Conservation (phyloP, 2,888 invertebrate species). For the Criorhina ranunculi region DNA sequence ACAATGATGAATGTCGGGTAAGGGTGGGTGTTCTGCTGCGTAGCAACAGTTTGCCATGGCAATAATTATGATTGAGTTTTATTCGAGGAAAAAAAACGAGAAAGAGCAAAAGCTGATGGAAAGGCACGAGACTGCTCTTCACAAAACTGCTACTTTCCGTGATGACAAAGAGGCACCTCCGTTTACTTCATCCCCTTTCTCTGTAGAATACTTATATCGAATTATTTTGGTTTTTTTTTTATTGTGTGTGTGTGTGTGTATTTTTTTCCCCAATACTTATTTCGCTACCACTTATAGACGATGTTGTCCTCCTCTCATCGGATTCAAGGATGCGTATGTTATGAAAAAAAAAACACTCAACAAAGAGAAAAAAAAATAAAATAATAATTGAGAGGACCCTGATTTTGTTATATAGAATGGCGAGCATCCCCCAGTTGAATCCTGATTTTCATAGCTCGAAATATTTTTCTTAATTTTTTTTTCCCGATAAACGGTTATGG, state of each 20-base stretch:
- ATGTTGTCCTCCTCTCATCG: slow-evolving; percentile 15
- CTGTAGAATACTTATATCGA: slow-evolving; percentile 15
- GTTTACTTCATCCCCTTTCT: not conserved
- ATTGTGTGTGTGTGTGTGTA: not conserved
- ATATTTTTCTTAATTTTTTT: not conserved
- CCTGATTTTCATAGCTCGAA: not conserved
- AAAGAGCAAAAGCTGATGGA: not conserved
- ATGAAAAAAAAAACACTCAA: slow-evolving; percentile 6
- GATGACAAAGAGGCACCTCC: slow-evolving; percentile 28
- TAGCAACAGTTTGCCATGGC: slow-evolving; percentile 78
- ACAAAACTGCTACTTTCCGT: slow-evolving; percentile 55
- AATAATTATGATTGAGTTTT: slow-evolving; percentile 78
- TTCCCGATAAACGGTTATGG: slow-evolving; percentile 47
- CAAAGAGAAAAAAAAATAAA: slow-evolving; percentile 2
- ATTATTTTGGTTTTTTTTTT: slow-evolving; percentile 20
- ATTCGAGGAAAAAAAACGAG: slow-evolving; percentile 55
- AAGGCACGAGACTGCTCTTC: slow-evolving; percentile 32
- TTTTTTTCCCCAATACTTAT: slow-evolving; percentile 40
- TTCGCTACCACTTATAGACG: slow-evolving; percentile 46
- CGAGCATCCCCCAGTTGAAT: not conserved
- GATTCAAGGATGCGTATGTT: not conserved
- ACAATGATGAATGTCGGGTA: slow-evolving; percentile 69
- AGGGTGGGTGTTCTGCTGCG: slow-evolving; percentile 68
- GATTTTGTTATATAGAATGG: slow-evolving; percentile 1
- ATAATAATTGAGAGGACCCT: slow-evolving; percentile 34